Percentiles rank a stretch among this genome's conserved stretches.
These are phyloP conservation scores for Chrysochloris asiatica DNA, from an alignment of 2,113 vertebrate species.

Conservation along the genomic window DNA sequence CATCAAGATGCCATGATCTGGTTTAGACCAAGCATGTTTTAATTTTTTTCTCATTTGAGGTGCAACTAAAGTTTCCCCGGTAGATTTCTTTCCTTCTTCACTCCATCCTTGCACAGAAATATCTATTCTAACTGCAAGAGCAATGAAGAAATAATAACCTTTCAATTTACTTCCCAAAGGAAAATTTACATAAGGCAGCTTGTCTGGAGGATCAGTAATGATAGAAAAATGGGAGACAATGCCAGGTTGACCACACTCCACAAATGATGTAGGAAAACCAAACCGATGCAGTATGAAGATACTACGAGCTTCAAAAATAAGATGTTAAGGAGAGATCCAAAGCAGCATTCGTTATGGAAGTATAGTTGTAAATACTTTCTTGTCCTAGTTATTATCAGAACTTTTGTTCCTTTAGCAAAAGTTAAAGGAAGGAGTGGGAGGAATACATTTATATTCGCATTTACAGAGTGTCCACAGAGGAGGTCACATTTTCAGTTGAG, in stretches of 20 bases:
- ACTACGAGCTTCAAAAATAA: neutral
- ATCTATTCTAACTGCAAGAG: too few relatives aligned
- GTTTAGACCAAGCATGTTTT: too few relatives aligned
- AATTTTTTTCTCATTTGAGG: too few relatives aligned
- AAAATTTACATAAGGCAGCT: too few relatives aligned
- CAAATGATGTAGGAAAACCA: neutral
- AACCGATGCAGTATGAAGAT: neutral
- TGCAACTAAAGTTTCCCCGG: too few relatives aligned
- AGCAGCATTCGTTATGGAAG: neutral
- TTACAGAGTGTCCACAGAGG: neutral
- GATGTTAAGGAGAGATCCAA: neutral
- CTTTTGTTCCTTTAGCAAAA: neutral
- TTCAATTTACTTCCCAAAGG: neutral
- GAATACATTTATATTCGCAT: neutral
- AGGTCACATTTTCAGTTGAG: neutral
- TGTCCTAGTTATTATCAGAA: neutral
- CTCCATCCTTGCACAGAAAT: too few relatives aligned
- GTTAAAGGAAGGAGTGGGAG: neutral
- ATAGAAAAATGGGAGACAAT: too few relatives aligned
- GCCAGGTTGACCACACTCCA: too few relatives aligned
- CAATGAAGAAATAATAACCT: too few relatives aligned
- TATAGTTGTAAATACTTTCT: neutral
- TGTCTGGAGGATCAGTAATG: too few relatives aligned
- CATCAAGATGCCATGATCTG: too few relatives aligned
- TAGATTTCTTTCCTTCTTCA: too few relatives aligned